Evolutionary conservation across 2,888 invertebrate species (phyloP).

Genomic region (Tetramorium bicarinatum): DNA sequence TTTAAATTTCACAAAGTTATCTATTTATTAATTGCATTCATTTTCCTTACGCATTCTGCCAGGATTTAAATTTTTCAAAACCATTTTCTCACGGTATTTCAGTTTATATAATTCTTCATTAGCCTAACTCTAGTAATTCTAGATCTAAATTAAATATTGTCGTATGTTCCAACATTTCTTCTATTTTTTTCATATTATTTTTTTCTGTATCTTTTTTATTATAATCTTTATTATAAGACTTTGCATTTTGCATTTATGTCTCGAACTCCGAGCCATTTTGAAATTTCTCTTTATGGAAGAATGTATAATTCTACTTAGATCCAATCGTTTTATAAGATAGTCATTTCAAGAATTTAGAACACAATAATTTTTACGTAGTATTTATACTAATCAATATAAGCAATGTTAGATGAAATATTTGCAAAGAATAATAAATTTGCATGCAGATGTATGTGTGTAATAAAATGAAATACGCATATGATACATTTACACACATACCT

Average conservation of each 20-base stretch:
- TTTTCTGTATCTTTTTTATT: background rate
- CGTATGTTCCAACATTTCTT: background rate
- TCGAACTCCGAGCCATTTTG: background rate
- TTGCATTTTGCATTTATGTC: too few relatives aligned
- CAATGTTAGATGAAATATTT: background rate
- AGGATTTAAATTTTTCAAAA: background rate
- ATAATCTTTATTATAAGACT: background rate
- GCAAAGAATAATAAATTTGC: background rate
- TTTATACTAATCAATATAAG: background rate
- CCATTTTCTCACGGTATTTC: background rate
- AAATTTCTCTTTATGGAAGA: background rate
- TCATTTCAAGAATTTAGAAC: background rate
- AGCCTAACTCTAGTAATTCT: background rate
- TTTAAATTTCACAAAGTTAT: conserved; percentile 12
- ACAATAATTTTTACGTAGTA: background rate
- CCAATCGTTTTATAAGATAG: background rate
- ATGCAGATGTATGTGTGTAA: background rate
- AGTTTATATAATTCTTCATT: background rate
- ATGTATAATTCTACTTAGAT: background rate
- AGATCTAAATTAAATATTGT: background rate
- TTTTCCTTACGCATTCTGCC: background rate
- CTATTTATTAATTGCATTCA: conserved; percentile 3
- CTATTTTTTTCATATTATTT: background rate
- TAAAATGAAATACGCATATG: background rate
- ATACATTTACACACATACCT: background rate